Conservation (phyloP, 2,888 invertebrate genomes). For the Plagiodera versicolora region DNA sequence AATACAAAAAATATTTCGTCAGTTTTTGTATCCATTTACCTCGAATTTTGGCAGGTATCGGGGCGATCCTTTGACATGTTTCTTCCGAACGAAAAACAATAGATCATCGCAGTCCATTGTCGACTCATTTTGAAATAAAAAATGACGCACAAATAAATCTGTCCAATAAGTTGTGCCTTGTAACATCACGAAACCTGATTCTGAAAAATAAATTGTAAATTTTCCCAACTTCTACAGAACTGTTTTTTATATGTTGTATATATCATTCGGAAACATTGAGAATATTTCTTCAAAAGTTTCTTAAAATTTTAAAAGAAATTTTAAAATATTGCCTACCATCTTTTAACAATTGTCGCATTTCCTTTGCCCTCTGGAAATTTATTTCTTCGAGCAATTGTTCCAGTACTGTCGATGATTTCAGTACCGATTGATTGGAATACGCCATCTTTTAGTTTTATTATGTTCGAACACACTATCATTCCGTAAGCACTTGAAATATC, state of each 20-base stretch:
- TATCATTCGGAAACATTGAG: too few relatives aligned
- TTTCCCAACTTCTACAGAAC: too few relatives aligned
- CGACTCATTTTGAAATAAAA: constrained; percentile 86
- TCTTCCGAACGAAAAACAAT: constrained; percentile 92
- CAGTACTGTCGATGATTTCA: constrained; percentile 68
- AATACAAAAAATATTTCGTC: too few relatives aligned
- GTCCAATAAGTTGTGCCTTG: constrained; percentile 96
- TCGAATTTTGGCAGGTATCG: constrained; percentile 88
- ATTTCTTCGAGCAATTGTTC: constrained; percentile 89
- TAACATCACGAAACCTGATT: constrained; percentile 88
- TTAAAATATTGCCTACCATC: constrained; percentile 64
- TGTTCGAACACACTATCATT: not conserved
- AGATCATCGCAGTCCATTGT: constrained; percentile 93
- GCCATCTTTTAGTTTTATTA: constrained; percentile 44
- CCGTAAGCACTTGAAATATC: not conserved
- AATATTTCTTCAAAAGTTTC: too few relatives aligned
- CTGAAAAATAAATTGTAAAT: constrained; percentile 63
- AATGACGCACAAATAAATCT: constrained; percentile 90
- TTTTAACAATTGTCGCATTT: constrained; percentile 84
- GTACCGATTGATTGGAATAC: constrained; percentile 48
- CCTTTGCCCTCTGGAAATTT: constrained; percentile 89
- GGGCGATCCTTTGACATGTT: constrained; percentile 85
- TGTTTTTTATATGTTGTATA: too few relatives aligned
- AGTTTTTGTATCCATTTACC: too few relatives aligned
- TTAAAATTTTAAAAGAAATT: constrained; percentile 6